Evolutionary conservation across 2,888 invertebrate species (phyloP).

Genomic region (Sturmia bella): DNA sequence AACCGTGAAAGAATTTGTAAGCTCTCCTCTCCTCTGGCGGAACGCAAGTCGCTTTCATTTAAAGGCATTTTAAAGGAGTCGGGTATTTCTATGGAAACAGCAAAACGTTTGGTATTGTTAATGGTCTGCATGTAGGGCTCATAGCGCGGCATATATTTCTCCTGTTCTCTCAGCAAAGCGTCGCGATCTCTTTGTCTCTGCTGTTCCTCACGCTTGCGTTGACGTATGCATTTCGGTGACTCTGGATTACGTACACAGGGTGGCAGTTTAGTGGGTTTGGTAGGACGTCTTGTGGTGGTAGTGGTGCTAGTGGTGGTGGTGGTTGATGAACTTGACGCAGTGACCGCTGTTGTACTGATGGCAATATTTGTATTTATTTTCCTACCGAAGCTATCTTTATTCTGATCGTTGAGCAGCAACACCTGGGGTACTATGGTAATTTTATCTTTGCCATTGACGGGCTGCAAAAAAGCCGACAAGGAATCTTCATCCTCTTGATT

Average conservation of each 20-base stretch:
- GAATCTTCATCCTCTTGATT: conserved; percentile 75
- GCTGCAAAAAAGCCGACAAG: conserved; percentile 72
- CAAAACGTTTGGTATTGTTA: conserved; percentile 79
- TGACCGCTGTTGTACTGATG: conserved; percentile 58
- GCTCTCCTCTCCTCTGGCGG: conserved; percentile 63
- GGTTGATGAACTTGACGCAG: conserved; percentile 61
- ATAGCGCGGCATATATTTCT: conserved; percentile 76
- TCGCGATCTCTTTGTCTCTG: conserved; percentile 79
- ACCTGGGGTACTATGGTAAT: conserved; percentile 80
- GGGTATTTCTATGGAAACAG: conserved; percentile 80
- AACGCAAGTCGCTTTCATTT: conserved; percentile 68
- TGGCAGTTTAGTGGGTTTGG: conserved; percentile 78
- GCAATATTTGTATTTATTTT: conserved; percentile 56
- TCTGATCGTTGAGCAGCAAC: conserved; percentile 79
- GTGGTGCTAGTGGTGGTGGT: conserved; percentile 70
- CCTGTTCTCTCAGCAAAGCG: conserved; percentile 77
- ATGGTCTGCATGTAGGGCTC: conserved; percentile 79
- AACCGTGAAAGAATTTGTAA: conserved; percentile 76
- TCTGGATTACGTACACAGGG: conserved; percentile 79
- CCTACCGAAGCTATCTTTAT: conserved; percentile 69
- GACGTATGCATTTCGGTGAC: conserved; percentile 78
- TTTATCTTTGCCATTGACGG: conserved; percentile 74
- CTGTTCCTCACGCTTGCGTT: conserved; percentile 78
- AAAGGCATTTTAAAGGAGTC: conserved; percentile 77
- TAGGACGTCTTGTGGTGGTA: conserved; percentile 71